Evolutionary conservation across 2,797 vertebrate species (phyloP), one percentile per base, ranked within the genome.

Genomic region (Sebastes matsubarae): DNA sequence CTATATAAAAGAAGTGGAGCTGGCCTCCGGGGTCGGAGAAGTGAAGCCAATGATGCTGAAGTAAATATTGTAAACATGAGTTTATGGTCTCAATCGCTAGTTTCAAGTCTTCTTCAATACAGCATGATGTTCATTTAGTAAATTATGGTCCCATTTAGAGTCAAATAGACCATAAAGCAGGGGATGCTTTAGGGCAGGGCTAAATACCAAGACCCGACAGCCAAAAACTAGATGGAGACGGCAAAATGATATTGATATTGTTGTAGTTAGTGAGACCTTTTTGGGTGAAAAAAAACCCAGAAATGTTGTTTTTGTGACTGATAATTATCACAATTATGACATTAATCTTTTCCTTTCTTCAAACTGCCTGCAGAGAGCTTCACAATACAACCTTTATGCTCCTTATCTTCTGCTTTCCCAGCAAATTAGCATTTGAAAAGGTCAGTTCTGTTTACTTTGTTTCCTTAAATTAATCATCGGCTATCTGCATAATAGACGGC

Each of bases 371-470:
- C 50, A 13, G 46, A 24, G 16, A 34, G 55, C 24, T 57, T 27
- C 55, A 29, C 1, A 54, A 18, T 22, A 8, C 27, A 18, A 71
- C 65, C 63, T 72, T 64, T 13, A 13, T 70, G 50, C 30, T 36
- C 12, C 24, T 72, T 80, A 73, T 82, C 71, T 61, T 2, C 67
- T 12, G 52, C 30, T 42, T 57, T 66, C 58, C 32, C 55, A 24
- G 6, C 6, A 36, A 36, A 75, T 76, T 55, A 34, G 9, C 59
- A 59, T 84, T 78, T 61, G 13, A 84, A 80, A 87, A 85, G 75
- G 77, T 84, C 50, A 27, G 16, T 24, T 80, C 4, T 82, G 69
- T 86, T 87, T 75, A 29, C 63, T 67, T 25, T 6, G 27, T 73
- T 30, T 16, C 34, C 18, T 79, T 59, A n/a, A 76, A 72, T 57